phyloP scores from a whole-genome alignment of 2,113 vertebrate species.

The Madoqua kirkii region DNA sequence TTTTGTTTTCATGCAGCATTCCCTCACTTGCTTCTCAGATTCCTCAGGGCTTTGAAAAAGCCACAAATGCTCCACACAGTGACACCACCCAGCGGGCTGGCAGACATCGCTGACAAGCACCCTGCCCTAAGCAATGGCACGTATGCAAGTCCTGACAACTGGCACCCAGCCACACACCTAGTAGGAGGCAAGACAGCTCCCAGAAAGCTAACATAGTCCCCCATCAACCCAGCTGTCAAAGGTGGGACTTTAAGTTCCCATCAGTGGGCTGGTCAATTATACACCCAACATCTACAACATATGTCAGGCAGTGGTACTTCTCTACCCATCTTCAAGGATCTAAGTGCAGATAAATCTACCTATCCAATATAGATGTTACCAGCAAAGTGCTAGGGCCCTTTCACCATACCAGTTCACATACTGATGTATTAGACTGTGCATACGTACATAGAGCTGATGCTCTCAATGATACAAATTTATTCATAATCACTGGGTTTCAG shows the following conservation, averaged over 20 bases:
- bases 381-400: not conserved
- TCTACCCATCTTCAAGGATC: not conserved
- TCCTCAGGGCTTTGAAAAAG: constrained; percentile 70
- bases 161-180: not conserved
- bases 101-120: not conserved
- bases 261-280: not conserved
- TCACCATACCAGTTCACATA: not conserved
- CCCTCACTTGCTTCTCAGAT: constrained; percentile 69
- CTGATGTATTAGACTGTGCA: not conserved
- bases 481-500: not conserved
- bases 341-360: not conserved
- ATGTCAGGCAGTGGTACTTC: not conserved
- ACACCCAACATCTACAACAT: not conserved
- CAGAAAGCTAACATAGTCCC: not conserved
- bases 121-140: not conserved
- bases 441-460: not conserved
- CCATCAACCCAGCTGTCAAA: not conserved
- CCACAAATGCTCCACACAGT: constrained; percentile 59
- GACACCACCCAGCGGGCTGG: constrained; percentile 57
- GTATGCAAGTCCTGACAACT: not conserved
- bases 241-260: not conserved
- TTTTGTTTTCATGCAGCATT: constrained; percentile 74
- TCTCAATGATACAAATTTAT: not conserved
- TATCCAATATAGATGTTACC: not conserved
- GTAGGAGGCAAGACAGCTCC: not conserved